Percentiles rank a stretch among this genome's conserved stretches.
These are phyloP conservation scores for Heliconius hewitsoni DNA, from an alignment of 1,140 invertebrate genomes.

Conservation along the genomic window DNA sequence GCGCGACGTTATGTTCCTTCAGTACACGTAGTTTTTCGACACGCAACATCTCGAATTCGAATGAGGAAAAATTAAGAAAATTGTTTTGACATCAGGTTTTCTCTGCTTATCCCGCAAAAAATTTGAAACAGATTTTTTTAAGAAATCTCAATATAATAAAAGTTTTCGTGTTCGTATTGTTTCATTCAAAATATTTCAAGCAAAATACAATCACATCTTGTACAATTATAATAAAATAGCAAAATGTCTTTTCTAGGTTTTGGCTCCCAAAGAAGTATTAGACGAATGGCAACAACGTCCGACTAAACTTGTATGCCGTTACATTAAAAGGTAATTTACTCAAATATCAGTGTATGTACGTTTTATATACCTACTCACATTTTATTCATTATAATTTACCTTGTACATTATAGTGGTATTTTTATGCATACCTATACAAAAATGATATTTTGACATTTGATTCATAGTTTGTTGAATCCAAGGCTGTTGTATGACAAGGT, in stretches of 20 bases:
- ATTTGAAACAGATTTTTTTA: too few species aligned
- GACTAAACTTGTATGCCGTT: constrained; percentile 92
- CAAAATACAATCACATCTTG: not conserved
- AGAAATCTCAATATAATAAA: too few species aligned
- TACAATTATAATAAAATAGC: not conserved
- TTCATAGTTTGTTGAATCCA: not conserved
- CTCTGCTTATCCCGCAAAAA: too few species aligned
- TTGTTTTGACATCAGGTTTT: too few species aligned
- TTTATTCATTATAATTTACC: not conserved
- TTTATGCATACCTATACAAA: not conserved
- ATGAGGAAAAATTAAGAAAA: too few species aligned
- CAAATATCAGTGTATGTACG: not conserved
- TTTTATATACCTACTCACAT: not conserved
- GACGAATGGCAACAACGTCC: constrained; percentile 97
- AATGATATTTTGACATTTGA: constrained; percentile 11
- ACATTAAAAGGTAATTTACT: constrained; percentile 88
- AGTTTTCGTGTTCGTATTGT: too few species aligned
- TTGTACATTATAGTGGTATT: not conserved
- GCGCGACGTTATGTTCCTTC: too few species aligned
- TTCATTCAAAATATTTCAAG: not conserved
- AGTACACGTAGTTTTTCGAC: too few species aligned
- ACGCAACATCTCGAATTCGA: too few species aligned
- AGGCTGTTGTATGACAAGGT: constrained; percentile 6
- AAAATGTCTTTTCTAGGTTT: constrained; percentile 82
- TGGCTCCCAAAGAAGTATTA: constrained; percentile 92